A percentile compares a stretch with the other conserved stretches of the same genome.
Evolutionary conservation across 2,888 invertebrate species (phyloP).

Genomic region (Alentia gelatinosa): DNA sequence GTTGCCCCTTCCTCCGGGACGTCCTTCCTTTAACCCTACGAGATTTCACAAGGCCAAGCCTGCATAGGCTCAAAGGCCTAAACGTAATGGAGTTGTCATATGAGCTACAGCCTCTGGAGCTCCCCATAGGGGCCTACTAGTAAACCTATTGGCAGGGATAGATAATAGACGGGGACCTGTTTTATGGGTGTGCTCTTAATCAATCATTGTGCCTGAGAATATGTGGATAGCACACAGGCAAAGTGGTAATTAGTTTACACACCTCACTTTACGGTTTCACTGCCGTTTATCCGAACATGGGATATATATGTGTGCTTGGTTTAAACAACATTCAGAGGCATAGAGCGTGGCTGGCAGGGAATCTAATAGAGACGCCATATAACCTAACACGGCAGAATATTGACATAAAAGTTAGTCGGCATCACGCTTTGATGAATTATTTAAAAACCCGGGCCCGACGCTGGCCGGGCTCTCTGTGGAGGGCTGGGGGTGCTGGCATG

Average conservation of each 20-base stretch:
- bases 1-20: no score
- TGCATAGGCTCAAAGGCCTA: background rate
- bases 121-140: background rate
- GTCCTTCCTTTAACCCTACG: background rate
- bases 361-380: background rate
- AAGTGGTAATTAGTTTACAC: background rate
- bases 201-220: background rate
- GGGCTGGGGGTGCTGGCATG: background rate
- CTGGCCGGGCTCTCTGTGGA: no score
- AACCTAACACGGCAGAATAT: background rate
- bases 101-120: background rate
- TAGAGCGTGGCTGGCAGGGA: background rate
- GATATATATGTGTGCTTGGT: background rate
- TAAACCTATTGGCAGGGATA: background rate
- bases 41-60: background rate
- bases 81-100: background rate
- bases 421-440: background rate
- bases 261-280: background rate
- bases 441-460: background rate
- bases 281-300: background rate
- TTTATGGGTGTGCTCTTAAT: background rate
- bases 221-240: background rate
- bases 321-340: background rate
- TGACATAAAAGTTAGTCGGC: conserved; percentile 16
- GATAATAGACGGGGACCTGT: background rate